Evolutionary conservation across 2,113 vertebrate genomes (phyloP).

Genomic region (Trogon surrucura): DNA sequence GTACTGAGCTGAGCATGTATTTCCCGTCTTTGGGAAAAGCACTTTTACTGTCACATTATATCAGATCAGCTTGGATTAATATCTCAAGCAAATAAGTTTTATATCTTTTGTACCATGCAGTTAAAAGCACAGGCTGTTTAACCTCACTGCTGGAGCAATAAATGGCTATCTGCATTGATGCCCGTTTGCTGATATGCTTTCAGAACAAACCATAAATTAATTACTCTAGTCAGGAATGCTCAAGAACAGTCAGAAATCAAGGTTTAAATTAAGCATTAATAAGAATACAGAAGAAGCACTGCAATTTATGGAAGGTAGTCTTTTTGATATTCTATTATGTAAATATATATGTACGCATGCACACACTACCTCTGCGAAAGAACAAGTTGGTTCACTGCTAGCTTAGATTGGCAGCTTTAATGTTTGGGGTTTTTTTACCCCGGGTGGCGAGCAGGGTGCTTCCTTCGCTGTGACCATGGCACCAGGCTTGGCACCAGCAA

Average conservation of each 20-base stretch:
- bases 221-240: not conserved
- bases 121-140: conserved; percentile 46
- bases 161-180: not conserved
- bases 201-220: conserved; percentile 46
- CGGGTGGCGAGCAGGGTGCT: not conserved
- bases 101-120: not conserved
- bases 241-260: not conserved
- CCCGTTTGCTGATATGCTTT: conserved; percentile 8
- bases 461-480: not conserved
- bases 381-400: not conserved
- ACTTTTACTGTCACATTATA: not conserved
- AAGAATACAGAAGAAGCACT: conserved; percentile 53
- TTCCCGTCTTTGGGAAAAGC: not conserved
- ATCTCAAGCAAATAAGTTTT: conserved; percentile 11
- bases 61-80: conserved; percentile 15
- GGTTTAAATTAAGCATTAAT: conserved; percentile 66
- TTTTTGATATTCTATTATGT: not conserved
- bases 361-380: not conserved
- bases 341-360: not conserved
- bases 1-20: not conserved
- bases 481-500: not conserved
- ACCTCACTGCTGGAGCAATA: conserved; percentile 33
- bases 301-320: conserved; percentile 49
- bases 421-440: not conserved
- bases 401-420: not conserved